Base-by-base conservation (phyloP, 2,113 vertebrate species). In the Coryphaenoides rupestris region DNA sequence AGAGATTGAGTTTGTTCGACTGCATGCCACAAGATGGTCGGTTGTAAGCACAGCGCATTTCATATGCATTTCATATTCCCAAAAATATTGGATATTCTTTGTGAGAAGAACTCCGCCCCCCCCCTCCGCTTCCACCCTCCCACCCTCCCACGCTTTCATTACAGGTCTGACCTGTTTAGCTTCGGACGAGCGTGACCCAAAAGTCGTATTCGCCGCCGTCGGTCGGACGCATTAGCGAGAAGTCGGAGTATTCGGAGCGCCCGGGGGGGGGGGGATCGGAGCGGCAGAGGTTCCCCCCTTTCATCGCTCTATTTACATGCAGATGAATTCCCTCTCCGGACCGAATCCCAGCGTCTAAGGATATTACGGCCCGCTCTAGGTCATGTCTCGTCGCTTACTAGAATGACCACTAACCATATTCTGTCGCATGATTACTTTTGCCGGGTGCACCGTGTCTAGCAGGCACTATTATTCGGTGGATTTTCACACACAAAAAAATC, bases 361-460 rank as follows among this genome's bases (percentile, higher is more conserved):
- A 74, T 79, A 70, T 72, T 62, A 76, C 68, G 72, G 64, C 66
- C 62, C 24, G 55, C 60, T 63, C 24, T 68, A 60, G 67, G 62
- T 70, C 56, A 63, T 60, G 26, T 55, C 17, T 67, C 60, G 54
- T 66, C 53, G 16, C 2, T 63, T 57, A 28, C 23, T 58, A 49
- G 21, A 62, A n/a, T 63, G 24, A 58, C 64, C 47, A 21, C 22
- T 61, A 56, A 62, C 33, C 16, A 16, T 40, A 47, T 19, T 50
- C 70, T 85, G 86, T 79, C 58, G 89, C 71, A 80, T 82, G 77
- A 81, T 83, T 81, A 28, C 66, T 80, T 80, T 45, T 80, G 81
- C 75, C 65, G 79, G 65, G 63, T 57, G n/a, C n/a, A 75, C 88
- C 76, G 77, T 89, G 5, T 88, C 19, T 24, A 57, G 22, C 17